A percentile compares a stretch with the other conserved stretches of the same genome.
Conservation (phyloP, 1,140 invertebrate genomes). For the Danaus melanippus region DNA sequence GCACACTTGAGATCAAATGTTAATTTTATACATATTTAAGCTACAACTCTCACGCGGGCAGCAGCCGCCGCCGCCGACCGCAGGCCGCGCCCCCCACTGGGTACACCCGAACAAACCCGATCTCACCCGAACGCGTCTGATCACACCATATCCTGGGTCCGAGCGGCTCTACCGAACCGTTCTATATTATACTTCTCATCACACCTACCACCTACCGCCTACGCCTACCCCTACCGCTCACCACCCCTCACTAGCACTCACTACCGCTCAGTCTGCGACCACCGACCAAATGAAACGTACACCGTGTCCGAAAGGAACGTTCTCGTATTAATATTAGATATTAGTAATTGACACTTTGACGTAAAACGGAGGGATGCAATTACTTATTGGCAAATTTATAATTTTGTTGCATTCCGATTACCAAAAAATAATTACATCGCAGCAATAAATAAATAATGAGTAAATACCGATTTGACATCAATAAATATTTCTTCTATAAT, state of each 20-base stretch:
- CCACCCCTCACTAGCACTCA: too few species aligned
- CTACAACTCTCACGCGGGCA: constrained; percentile 59
- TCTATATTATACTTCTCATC: constrained; percentile 69
- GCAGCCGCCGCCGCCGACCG: constrained; percentile 34
- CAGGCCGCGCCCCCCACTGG: constrained; percentile 19
- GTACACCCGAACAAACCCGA: constrained; percentile 12
- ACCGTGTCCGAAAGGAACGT: constrained; percentile 31
- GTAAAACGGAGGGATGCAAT: constrained; percentile 39
- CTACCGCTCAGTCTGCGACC: constrained; percentile 11
- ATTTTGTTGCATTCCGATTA: constrained; percentile 19
- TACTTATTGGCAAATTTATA: constrained; percentile 30
- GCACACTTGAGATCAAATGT: constrained; percentile 71
- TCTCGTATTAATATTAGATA: constrained; percentile 41
- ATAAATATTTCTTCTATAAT: constrained; percentile 57
- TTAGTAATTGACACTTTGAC: constrained; percentile 66
- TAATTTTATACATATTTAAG: constrained; percentile 64
- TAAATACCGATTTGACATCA: constrained; percentile 49
- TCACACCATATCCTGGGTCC: constrained; percentile 3
- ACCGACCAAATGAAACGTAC: constrained; percentile 18
- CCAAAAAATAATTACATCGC: constrained; percentile 42
- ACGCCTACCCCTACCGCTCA: background rate
- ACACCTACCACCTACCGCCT: constrained; percentile 40
- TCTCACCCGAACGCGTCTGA: background rate
- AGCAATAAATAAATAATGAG: constrained; percentile 39
- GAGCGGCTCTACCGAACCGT: background rate